phyloP scores from a whole-genome alignment of 2,888 invertebrate genomes.

The Nomada fucata region DNA sequence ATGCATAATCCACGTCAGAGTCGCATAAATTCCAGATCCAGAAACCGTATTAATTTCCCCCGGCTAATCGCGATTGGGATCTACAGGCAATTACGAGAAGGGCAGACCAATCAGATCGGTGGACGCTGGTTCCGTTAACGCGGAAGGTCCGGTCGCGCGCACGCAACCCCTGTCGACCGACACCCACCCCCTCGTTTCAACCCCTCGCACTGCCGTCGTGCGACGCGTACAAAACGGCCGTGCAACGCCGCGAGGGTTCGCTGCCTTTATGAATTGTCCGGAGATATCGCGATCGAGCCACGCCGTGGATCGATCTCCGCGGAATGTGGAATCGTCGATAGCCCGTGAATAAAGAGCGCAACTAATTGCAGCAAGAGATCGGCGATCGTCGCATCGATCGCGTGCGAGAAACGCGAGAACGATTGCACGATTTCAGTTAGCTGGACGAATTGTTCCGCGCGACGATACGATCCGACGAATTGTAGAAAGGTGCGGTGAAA shows the following conservation, averaged over 20 bases:
- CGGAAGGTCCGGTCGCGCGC: constrained; percentile 72
- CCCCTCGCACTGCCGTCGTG: constrained; percentile 9
- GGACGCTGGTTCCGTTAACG: constrained; percentile 66
- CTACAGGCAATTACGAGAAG: constrained; percentile 82
- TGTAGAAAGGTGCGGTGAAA: not conserved
- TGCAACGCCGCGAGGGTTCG: constrained; percentile 31
- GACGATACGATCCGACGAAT: not conserved
- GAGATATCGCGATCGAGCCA: constrained; percentile 67
- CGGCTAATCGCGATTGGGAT: constrained; percentile 81
- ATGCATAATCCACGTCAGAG: constrained; percentile 69
- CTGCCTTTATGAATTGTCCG: constrained; percentile 64
- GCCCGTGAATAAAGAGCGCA: constrained; percentile 37
- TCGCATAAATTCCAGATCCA: constrained; percentile 77
- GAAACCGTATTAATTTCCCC: constrained; percentile 80
- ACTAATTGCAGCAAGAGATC: constrained; percentile 33
- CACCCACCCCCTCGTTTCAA: not conserved
- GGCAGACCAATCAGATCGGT: constrained; percentile 76
- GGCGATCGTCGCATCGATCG: constrained; percentile 21
- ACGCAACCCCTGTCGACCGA: constrained; percentile 63
- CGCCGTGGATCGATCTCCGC: constrained; percentile 51
- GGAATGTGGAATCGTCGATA: constrained; percentile 41
- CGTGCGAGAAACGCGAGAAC: constrained; percentile 29
- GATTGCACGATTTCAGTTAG: not conserved
- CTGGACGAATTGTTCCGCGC: constrained; percentile 12
- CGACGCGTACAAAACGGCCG: constrained; percentile 52